Evolutionary conservation across 2,888 invertebrate species (phyloP).

Genomic region (Masnerella sp.): DNA sequence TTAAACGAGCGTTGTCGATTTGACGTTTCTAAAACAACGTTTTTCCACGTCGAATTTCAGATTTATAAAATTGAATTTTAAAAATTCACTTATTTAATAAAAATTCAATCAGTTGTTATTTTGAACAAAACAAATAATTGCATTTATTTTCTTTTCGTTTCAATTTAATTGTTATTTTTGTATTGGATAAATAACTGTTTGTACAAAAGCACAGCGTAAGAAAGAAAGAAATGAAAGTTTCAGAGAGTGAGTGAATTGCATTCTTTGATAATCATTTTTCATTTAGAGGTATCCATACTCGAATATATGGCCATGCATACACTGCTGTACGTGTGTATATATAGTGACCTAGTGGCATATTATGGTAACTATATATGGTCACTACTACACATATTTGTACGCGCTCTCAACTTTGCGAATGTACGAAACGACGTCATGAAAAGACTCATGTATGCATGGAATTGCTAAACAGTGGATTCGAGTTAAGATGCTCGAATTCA

Average conservation of each 20-base stretch:
- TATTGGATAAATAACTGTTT: too few relatives aligned
- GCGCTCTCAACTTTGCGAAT: slow-evolving; percentile 31
- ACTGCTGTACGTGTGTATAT: slow-evolving; percentile 31
- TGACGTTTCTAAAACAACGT: neutral
- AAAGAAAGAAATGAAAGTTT: slow-evolving; percentile 38
- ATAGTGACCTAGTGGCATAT: slow-evolving; percentile 57
- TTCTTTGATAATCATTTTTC: slow-evolving; percentile 49
- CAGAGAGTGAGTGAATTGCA: slow-evolving; percentile 26
- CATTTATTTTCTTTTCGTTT: too few relatives aligned
- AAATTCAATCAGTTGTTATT: too few relatives aligned
- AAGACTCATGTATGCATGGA: slow-evolving; percentile 52
- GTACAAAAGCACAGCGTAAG: slow-evolving; percentile 13
- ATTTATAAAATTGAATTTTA: neutral
- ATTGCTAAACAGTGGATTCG: slow-evolving; percentile 47
- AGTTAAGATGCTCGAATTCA: slow-evolving; percentile 29
- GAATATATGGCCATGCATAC: slow-evolving; percentile 13
- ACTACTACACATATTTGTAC: slow-evolving; percentile 23
- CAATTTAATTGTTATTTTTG: too few relatives aligned
- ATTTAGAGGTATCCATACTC: slow-evolving; percentile 29
- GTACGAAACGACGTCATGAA: slow-evolving; percentile 39
- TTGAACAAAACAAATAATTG: too few relatives aligned
- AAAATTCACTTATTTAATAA: too few relatives aligned
- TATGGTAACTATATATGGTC: slow-evolving; percentile 48
- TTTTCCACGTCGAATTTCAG: slow-evolving; percentile 10
- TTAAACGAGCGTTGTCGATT: slow-evolving; percentile 12